Evolutionary conservation across 2,888 invertebrate genomes (phyloP).

Genomic region (Gasteruption jaculator): DNA sequence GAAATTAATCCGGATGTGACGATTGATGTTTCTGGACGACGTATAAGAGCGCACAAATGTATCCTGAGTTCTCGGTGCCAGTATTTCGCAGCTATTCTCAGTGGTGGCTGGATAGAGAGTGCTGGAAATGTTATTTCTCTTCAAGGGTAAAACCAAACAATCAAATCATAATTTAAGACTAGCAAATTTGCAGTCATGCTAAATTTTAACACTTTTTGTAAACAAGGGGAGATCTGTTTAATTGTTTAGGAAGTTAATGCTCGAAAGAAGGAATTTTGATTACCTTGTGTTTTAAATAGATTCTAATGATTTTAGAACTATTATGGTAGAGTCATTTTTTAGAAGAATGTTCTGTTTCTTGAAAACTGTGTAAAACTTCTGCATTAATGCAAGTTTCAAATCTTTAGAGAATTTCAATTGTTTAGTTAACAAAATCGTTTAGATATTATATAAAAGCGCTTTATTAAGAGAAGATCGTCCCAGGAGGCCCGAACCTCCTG

Average conservation of each 20-base stretch:
- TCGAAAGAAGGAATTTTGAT: not conserved
- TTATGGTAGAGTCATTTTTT: no score
- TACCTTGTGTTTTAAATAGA: not conserved
- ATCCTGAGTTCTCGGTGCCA: constrained; percentile 87
- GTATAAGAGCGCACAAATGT: constrained; percentile 87
- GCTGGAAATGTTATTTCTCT: constrained; percentile 79
- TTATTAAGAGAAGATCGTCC: no score
- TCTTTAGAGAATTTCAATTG: not conserved
- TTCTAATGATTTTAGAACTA: not conserved
- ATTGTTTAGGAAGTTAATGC: constrained; percentile 1
- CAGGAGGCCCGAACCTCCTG: no score
- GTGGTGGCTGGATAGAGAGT: constrained; percentile 79
- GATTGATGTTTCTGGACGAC: constrained; percentile 76
- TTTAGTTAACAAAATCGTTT: no score
- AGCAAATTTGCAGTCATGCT: not conserved
- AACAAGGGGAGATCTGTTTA: not conserved
- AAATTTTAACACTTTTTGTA: not conserved
- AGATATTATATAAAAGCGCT: no score
- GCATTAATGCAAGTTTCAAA: no score
- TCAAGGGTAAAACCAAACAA: constrained; percentile 69
- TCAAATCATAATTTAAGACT: not conserved
- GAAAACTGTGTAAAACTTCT: no score
- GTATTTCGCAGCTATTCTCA: constrained; percentile 87
- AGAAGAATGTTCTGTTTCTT: no score
- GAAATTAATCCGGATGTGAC: constrained; percentile 86